These are phyloP conservation scores for Pelochelys cantorii DNA, from an alignment of 2,797 vertebrate species.

Conservation along the genomic window DNA sequence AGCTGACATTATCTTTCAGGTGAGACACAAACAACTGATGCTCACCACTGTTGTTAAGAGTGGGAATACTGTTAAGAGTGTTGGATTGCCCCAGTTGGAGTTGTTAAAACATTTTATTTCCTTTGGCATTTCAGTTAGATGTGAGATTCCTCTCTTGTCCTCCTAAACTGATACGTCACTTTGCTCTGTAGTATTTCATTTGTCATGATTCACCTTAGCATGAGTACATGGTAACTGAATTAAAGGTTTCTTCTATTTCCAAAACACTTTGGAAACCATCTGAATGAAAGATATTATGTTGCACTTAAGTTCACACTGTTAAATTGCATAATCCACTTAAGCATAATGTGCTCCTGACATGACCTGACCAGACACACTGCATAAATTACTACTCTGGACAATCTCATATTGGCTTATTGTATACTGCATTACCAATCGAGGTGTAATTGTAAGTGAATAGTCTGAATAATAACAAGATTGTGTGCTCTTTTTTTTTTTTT, in stretches of 20 bases:
- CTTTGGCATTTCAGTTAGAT: not conserved
- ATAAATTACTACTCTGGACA: not conserved
- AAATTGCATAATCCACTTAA: not conserved
- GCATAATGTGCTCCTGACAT: not conserved
- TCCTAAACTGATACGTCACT: not conserved
- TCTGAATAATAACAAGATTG: not conserved
- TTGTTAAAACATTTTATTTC: not conserved
- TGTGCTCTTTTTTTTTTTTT: too few species aligned
- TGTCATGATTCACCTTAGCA: not conserved
- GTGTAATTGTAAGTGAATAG: not conserved
- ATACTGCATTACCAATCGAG: not conserved
- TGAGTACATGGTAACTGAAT: not conserved
- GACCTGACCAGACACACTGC: not conserved
- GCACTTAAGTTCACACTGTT: not conserved
- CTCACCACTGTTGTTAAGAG: not conserved
- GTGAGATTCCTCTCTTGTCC: not conserved
- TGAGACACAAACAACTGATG: not conserved
- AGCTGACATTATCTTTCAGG: not conserved
- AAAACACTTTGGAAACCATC: not conserved
- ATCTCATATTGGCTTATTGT: not conserved
- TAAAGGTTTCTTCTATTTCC: not conserved
- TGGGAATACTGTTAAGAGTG: not conserved
- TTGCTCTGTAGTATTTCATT: not conserved
- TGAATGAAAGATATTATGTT: not conserved
- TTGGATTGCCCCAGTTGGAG: not conserved